Base-by-base conservation (phyloP, 2,888 invertebrate species). In the Tridacna gigas region DNA sequence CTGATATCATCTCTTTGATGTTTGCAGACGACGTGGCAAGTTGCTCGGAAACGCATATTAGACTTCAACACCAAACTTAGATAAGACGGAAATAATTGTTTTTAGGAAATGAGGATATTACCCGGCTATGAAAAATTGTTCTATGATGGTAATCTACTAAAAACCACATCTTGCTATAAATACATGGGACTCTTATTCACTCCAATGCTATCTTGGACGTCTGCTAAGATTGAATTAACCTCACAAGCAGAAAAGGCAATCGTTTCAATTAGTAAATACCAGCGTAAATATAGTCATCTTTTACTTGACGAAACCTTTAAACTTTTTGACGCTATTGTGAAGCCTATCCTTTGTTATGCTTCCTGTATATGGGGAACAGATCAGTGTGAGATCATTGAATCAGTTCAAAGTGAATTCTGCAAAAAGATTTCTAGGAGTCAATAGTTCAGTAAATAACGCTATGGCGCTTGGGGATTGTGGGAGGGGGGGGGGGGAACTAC, bases 221-320 rank as follows among this genome's bases (percentile, higher is more conserved):
- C 26, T 4, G 60, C 60, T 20, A 61, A 74, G 61, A 74, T 28
- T 4, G 60, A 74, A 61, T 37, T 74, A 28, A 60, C 37, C 4
- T 37, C 61, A 26, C 74, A 61, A 60, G 74, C 74, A 13, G 22
- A 74, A 74, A 74, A 60, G 26, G 74, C 37, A 45, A 74, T 74
- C 25, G 13, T 45, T 0, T 61, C 61, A 28, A 74, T 74, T 20
- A 20, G 45, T 61, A 26, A 56, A 0, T 61, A 56, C 28, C 11
- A 61, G 28, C 26, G 61, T 20, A 47, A 69, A 69, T n/a, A 45
- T 47, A 45, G 69, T 45, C 45, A 69, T 22, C n/a, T 69, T 9
- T 47, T 56, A 9, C 60, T 60, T 28, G 22, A 22, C 18, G 74
- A 74, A 74, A 51, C 28, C 4, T 60, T 74, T 60, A 56, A 74